These are phyloP conservation scores for Phania funesta DNA, from an alignment of 2,888 invertebrate genomes.

Conservation along the genomic window DNA sequence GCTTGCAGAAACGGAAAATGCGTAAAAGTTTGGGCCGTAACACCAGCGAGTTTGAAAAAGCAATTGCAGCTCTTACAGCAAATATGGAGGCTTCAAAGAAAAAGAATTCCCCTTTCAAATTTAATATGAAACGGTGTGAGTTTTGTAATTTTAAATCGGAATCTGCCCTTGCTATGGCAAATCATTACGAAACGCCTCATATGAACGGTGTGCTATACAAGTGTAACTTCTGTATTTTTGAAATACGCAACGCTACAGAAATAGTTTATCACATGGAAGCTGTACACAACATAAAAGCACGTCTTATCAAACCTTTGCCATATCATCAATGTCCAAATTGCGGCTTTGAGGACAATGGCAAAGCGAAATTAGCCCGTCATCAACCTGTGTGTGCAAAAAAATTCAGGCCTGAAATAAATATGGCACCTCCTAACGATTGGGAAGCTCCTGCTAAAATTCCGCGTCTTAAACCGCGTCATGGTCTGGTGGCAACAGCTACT, in stretches of 20 bases:
- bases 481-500: conserved; percentile 80
- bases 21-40: conserved; percentile 84
- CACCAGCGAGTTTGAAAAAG: conserved; percentile 84
- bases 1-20: conserved; percentile 90
- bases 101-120: conserved; percentile 90
- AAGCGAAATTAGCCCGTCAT: conserved; percentile 93
- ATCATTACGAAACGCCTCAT: conserved; percentile 94
- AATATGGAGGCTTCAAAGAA: conserved; percentile 92
- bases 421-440: conserved; percentile 93
- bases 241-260: conserved; percentile 91
- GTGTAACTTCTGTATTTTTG: conserved; percentile 91
- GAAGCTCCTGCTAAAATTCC: conserved; percentile 97
- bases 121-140: conserved; percentile 90
- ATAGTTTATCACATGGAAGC: conserved; percentile 95
- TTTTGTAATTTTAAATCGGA: conserved; percentile 95
- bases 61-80: conserved; percentile 90
- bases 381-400: conserved; percentile 92
- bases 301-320: conserved; percentile 90
- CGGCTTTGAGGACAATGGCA: conserved; percentile 96
- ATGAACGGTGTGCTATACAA: conserved; percentile 92
- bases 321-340: conserved; percentile 96
- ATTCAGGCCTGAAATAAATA: conserved; percentile 92
- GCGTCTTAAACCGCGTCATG: conserved; percentile 81
- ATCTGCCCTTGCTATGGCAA: conserved; percentile 89
- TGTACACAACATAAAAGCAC: conserved; percentile 91